phyloP scores from a whole-genome alignment of 1,140 invertebrate species.

The Steinernema feltiae region DNA sequence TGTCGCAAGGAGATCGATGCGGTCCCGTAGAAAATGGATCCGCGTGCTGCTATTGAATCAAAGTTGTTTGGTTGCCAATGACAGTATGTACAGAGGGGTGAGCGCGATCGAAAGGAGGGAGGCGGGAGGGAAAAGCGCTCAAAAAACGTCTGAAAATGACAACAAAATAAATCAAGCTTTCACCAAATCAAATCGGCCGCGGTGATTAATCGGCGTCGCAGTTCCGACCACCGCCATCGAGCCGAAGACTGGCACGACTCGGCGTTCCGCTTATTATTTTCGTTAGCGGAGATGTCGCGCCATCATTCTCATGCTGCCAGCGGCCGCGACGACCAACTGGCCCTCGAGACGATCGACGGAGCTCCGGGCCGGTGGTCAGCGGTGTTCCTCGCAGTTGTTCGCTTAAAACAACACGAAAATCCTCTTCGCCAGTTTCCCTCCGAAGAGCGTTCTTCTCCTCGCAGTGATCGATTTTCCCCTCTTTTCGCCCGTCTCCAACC shows the following conservation, averaged over 20 bases:
- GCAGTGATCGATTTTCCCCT: neutral
- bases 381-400: neutral
- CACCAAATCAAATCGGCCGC: neutral
- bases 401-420: slow-evolving; percentile 9
- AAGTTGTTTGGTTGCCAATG: too few species aligned
- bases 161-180: neutral
- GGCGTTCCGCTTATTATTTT: neutral
- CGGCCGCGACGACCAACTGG: neutral
- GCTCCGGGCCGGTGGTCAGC: neutral
- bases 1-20: too few species aligned
- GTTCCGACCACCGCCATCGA: neutral
- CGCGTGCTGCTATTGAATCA: too few species aligned
- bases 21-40: too few species aligned
- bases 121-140: too few species aligned
- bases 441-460: neutral
- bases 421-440: too few species aligned
- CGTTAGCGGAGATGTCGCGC: neutral
- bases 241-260: neutral
- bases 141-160: too few species aligned
- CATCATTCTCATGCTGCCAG: neutral
- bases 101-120: too few species aligned
- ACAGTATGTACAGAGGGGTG: too few species aligned
- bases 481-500: neutral
- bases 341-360: neutral
- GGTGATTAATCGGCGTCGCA: slow-evolving; percentile 2